Conservation (phyloP, 2,797 vertebrate species). For the Pseudochaenichthys georgianus region DNA sequence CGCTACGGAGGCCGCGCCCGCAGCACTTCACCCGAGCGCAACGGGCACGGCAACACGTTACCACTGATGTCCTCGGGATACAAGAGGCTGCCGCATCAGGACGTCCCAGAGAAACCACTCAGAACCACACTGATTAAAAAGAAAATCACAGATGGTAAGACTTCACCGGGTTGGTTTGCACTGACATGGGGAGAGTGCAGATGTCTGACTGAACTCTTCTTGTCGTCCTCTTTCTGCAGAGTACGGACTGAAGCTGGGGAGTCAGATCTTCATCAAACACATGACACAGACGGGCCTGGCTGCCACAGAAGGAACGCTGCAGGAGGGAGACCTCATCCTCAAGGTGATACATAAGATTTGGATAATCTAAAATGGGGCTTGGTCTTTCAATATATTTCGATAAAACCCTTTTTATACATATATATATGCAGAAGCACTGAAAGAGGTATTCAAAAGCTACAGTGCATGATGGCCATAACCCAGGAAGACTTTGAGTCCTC, state of each 20-base stretch:
- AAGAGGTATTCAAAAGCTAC: too few relatives aligned
- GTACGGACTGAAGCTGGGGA: constrained; percentile 95
- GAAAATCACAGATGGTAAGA: constrained; percentile 89
- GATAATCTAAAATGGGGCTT: not conserved
- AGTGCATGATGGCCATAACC: too few relatives aligned
- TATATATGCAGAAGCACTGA: too few relatives aligned
- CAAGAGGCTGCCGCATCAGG: constrained; percentile 88
- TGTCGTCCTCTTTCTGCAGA: constrained; percentile 82
- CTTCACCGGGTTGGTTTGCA: constrained; percentile 44
- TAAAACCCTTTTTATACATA: too few relatives aligned
- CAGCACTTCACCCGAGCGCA: constrained; percentile 72
- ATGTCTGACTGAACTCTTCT: constrained; percentile 2
- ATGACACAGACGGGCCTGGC: constrained; percentile 93
- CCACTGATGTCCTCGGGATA: constrained; percentile 89
- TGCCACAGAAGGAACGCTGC: constrained; percentile 87
- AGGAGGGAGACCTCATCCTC: constrained; percentile 95
- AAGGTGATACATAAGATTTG: constrained; percentile 83
- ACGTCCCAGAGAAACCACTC: constrained; percentile 85
- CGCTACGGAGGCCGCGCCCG: constrained; percentile 68
- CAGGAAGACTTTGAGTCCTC: too few relatives aligned
- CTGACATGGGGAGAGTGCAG: not conserved
- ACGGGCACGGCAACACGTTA: constrained; percentile 78
- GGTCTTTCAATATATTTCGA: too few relatives aligned
- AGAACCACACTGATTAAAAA: constrained; percentile 89
- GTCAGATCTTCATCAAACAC: constrained; percentile 98